These are phyloP conservation scores for Etheostoma nigrum DNA, from an alignment of 2,797 vertebrate genomes.

Conservation along the genomic window DNA sequence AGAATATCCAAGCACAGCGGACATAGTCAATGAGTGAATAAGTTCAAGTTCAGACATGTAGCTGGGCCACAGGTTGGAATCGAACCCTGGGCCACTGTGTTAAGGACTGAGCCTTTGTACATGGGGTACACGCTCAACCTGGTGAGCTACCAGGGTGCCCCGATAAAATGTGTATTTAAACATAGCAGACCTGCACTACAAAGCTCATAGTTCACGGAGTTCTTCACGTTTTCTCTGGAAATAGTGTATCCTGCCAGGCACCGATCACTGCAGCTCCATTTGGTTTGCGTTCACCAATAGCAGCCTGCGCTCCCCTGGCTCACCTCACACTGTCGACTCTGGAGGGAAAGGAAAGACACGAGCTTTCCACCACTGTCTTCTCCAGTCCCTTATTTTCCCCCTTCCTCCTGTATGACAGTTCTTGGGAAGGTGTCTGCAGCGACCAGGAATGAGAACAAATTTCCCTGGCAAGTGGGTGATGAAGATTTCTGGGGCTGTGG, in stretches of 20 bases:
- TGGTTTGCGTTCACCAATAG: conserved; percentile 23
- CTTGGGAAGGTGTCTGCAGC: conserved; percentile 55
- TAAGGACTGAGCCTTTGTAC: no score
- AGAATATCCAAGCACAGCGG: no score
- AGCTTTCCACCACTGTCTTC: conserved; percentile 43
- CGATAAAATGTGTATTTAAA: background rate
- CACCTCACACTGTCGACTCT: conserved; percentile 4
- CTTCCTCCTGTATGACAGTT: conserved; percentile 43
- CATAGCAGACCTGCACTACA: background rate
- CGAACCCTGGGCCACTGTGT: no score
- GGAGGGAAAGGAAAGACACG: conserved; percentile 29
- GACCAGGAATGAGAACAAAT: conserved; percentile 45
- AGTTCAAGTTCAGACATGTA: no score
- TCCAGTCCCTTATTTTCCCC: conserved; percentile 20
- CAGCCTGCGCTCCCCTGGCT: conserved; percentile 37
- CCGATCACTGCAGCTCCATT: conserved; percentile 34
- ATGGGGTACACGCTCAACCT: no score
- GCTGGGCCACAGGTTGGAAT: no score
- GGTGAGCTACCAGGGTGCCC: no score
- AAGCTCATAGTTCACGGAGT: conserved; percentile 18
- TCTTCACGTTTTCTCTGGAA: conserved; percentile 32
- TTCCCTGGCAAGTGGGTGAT: conserved; percentile 37
- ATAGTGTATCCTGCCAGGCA: conserved; percentile 24
- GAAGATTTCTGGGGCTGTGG: conserved; percentile 43
- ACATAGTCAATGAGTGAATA: no score